Evolutionary conservation across 2,888 invertebrate species (phyloP), one percentile per base, ranked within the genome.

Genomic region (Leuctra nigra): DNA sequence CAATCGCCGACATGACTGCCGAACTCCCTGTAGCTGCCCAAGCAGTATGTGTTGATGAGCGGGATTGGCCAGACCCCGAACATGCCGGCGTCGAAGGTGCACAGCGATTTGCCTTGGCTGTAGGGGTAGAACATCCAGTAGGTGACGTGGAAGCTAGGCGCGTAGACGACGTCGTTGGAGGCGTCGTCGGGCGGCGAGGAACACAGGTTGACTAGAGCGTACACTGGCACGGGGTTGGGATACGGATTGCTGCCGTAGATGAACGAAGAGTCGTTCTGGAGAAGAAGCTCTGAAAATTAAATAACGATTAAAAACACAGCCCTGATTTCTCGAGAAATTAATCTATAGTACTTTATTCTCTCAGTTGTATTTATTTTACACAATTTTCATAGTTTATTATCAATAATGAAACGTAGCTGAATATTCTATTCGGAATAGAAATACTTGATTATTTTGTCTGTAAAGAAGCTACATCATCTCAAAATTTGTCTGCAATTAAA

Each of bases 41-140:
- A 66, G 63, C 83, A 83, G 53, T 74, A 73, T 16, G 79, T 78
- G 54, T 78, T 81, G 16, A 83, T 70, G 38, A 70, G 69, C 0
- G 82, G 81, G 59, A 81, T 75, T 22, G 83, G 83, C 65, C 82
- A 76, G 58, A 75, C 75, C 1, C 82, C 81, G 64, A 74, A 73
- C 54, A 73, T 78, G 59, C 76, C 82, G 53, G 62, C 57, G 65
- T 70, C 69, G 58, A 72, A 64, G 55, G 72, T 73, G 62, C 75
- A 80, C 54, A 79, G 69, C 54, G 75, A 72, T 67, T 80, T 79
- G 62, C 78, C 79, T 69, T 82, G 77, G 68, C 82, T 84, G 67
- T 79, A 84, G 2, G 84, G 84, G 70, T 81, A 84, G 68, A 84
- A 84, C 71, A 81, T 77, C 84, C 84, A 84, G 70, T 82, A 84